phyloP scores from a whole-genome alignment of 2,888 invertebrate species.

The Cephus nigrinus region DNA sequence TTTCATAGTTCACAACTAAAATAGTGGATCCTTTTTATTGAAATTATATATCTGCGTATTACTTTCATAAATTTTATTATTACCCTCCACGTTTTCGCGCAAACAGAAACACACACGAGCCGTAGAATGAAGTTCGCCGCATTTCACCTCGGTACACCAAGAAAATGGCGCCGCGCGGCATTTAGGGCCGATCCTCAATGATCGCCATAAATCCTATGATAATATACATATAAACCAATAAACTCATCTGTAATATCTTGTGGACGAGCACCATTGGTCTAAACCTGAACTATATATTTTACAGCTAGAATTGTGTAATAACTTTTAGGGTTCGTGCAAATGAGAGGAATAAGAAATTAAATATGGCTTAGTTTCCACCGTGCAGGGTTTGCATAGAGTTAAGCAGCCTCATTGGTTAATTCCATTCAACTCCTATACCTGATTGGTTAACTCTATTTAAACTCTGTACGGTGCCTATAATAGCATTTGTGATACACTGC shows the following conservation, averaged over 20 bases:
- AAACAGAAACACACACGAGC: slow-evolving; percentile 41
- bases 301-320: background rate
- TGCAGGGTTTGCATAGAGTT: too few relatives aligned
- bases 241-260: background rate
- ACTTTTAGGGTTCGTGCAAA: background rate
- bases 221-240: background rate
- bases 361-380: too few relatives aligned
- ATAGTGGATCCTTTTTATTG: background rate
- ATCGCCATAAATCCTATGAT: background rate
- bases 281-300: background rate
- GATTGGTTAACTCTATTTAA: too few relatives aligned
- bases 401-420: too few relatives aligned
- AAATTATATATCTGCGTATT: slow-evolving; percentile 3
- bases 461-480: too few relatives aligned
- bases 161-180: slow-evolving; percentile 5
- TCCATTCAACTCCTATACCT: too few relatives aligned
- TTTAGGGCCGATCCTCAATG: background rate
- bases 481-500: background rate
- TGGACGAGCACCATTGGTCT: background rate
- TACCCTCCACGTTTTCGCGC: slow-evolving; percentile 44
- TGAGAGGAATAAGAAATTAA: too few relatives aligned
- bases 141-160: background rate
- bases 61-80: background rate
- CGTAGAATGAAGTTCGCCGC: slow-evolving; percentile 26
- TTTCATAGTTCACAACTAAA: background rate